Evolutionary conservation across 1,140 invertebrate genomes (phyloP).

Genomic region (Chionoecetes opilio): DNA sequence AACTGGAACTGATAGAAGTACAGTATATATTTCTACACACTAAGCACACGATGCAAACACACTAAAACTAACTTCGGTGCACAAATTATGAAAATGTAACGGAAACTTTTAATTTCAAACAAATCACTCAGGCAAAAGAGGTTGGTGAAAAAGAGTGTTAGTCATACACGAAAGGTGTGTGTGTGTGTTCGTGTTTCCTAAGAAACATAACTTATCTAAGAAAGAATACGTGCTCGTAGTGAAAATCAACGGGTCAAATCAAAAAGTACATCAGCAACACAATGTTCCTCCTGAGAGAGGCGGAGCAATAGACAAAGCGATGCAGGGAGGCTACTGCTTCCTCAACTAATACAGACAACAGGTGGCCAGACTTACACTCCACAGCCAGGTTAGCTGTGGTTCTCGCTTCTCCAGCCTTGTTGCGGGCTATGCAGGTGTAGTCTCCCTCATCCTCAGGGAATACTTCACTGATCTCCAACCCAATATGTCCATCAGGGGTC

Average conservation of each 20-base stretch:
- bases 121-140: background rate
- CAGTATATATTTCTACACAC: background rate
- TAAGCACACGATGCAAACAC: background rate
- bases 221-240: background rate
- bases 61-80: no score
- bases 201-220: background rate
- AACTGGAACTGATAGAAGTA: no score
- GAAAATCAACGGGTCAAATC: background rate
- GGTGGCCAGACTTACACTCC: conserved; percentile 86
- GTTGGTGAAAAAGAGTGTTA: background rate
- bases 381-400: conserved; percentile 92
- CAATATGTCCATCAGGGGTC: conserved; percentile 91
- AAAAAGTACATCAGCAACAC: background rate
- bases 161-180: background rate
- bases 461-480: conserved; percentile 94
- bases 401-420: conserved; percentile 92
- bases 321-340: background rate
- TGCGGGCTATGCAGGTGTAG: conserved; percentile 93
- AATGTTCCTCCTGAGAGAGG: background rate
- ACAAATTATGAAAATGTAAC: background rate
- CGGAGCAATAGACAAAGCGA: background rate
- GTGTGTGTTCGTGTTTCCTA: background rate
- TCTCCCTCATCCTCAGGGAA: conserved; percentile 96
- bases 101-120: background rate
- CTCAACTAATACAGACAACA: background rate